These are phyloP conservation scores for Ptilodon capucinus DNA, from an alignment of 2,888 invertebrate species.

Conservation along the genomic window DNA sequence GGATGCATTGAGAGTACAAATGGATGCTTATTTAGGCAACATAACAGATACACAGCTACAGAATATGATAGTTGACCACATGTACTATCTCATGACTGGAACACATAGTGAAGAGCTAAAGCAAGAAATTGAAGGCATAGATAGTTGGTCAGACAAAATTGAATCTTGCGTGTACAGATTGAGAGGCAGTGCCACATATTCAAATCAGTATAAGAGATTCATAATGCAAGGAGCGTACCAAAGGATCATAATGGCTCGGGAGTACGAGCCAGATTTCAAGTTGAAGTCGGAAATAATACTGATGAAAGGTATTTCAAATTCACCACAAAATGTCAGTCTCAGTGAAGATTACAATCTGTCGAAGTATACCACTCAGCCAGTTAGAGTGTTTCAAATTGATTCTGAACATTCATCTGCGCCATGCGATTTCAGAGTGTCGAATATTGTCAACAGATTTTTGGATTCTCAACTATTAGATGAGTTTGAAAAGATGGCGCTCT, in stretches of 20 bases:
- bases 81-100: conserved; percentile 41
- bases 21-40: conserved; percentile 43
- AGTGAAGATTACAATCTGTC: conserved; percentile 41
- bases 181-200: conserved; percentile 31
- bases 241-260: conserved; percentile 35
- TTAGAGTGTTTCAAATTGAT: conserved; percentile 34
- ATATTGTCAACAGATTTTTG: conserved; percentile 38
- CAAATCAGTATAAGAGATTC: conserved; percentile 39
- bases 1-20: conserved; percentile 38
- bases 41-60: conserved; percentile 37
- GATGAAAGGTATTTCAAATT: conserved; percentile 29
- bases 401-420: conserved; percentile 34
- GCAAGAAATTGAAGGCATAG: conserved; percentile 24
- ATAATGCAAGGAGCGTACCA: conserved; percentile 38
- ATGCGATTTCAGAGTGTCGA: conserved; percentile 36
- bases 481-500: conserved; percentile 35
- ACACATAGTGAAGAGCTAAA: conserved; percentile 27
- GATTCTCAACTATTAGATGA: conserved; percentile 36
- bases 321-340: conserved; percentile 6
- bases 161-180: conserved; percentile 34
- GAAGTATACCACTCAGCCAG: conserved; percentile 34
- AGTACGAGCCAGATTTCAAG: conserved; percentile 36
- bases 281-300: conserved; percentile 41
- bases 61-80: conserved; percentile 38
- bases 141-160: conserved; percentile 38